Conservation (phyloP, 2,113 vertebrate genomes). For the Rhodinocichla rosea region DNA sequence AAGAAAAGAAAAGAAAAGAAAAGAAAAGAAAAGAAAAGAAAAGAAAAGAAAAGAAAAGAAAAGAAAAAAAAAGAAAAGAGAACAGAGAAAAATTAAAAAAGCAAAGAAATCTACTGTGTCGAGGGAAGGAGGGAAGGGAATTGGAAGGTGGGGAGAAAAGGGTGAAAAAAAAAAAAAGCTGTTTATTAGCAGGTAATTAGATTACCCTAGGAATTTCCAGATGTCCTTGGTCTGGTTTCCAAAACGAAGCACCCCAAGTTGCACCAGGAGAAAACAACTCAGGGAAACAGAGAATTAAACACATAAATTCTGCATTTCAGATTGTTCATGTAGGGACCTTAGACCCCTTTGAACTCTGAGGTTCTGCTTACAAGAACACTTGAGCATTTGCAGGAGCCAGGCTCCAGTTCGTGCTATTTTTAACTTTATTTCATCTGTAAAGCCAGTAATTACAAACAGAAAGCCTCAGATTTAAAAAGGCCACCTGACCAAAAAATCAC, state of each 20-base stretch:
- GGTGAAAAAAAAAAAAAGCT: fast-evolving
- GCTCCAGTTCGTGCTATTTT: neutral
- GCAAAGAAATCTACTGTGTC: neutral
- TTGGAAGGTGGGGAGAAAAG: neutral
- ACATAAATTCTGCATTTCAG: neutral
- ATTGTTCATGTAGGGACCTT: neutral
- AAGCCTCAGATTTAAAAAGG: neutral
- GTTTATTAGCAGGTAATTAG: neutral
- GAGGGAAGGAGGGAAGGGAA: no score
- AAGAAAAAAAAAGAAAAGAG: no score
- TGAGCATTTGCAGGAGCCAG: neutral
- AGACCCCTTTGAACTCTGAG: neutral
- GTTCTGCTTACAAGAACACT: neutral
- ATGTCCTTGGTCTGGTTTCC: neutral
- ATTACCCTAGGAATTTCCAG: neutral
- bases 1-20: no score
- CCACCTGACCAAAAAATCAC: neutral
- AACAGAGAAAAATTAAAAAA: no score
- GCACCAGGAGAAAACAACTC: neutral
- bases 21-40: no score
- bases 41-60: no score
- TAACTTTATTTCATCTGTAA: neutral
- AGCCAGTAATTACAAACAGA: neutral
- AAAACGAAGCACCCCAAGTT: neutral
- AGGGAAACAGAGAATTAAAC: neutral